These are phyloP conservation scores for Monarcha castaneiventris DNA, from an alignment of 2,113 vertebrate genomes.

Conservation along the genomic window DNA sequence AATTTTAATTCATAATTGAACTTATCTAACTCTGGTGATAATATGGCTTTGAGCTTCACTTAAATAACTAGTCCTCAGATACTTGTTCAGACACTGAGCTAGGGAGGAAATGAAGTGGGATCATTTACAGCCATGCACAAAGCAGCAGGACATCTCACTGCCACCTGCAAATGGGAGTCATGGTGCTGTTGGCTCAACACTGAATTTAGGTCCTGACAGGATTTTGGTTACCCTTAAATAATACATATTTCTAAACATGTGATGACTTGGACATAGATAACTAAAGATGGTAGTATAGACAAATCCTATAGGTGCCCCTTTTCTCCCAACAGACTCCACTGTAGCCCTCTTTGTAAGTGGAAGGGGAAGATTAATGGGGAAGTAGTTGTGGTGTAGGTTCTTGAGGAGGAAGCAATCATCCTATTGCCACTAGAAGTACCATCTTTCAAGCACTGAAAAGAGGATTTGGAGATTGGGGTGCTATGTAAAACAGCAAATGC, in stretches of 20 bases:
- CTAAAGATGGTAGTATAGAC: background rate
- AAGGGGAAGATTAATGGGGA: background rate
- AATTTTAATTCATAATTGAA: background rate
- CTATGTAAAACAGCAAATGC: background rate
- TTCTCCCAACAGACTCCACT: background rate
- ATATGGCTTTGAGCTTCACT: background rate
- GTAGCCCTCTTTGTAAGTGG: background rate
- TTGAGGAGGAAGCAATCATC: background rate
- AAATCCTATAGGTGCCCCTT: background rate
- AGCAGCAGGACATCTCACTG: background rate
- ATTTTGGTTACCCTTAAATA: background rate
- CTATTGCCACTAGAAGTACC: background rate
- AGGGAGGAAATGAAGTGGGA: background rate
- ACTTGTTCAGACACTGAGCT: background rate
- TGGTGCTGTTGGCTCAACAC: background rate
- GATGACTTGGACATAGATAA: background rate
- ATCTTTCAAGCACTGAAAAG: background rate
- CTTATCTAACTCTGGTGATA: background rate
- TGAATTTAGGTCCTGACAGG: background rate
- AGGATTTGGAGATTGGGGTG: background rate
- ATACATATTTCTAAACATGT: background rate
- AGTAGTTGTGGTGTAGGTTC: background rate
- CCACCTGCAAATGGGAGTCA: accelerated
- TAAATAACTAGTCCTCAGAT: background rate
- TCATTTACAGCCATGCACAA: background rate